These are phyloP conservation scores for Campoletis raptor DNA, from an alignment of 2,888 invertebrate genomes.

Conservation along the genomic window DNA sequence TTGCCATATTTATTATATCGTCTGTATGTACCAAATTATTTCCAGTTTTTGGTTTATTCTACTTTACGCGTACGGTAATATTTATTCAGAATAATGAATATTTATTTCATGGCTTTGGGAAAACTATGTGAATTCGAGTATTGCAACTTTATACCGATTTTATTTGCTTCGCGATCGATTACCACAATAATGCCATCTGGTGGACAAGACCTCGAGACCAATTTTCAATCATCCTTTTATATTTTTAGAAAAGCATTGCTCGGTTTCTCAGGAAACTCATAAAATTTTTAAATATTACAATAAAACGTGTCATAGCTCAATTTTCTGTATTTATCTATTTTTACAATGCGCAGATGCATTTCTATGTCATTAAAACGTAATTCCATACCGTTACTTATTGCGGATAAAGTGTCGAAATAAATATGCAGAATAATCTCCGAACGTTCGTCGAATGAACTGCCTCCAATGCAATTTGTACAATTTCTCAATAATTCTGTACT, in stretches of 20 bases:
- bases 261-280: neutral
- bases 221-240: neutral
- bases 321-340: neutral
- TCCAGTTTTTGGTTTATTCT: neutral
- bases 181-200: neutral
- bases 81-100: neutral
- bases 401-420: conserved; percentile 7
- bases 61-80: neutral
- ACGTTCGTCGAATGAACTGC: neutral
- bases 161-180: neutral
- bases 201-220: neutral
- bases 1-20: neutral
- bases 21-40: neutral
- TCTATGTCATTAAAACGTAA: neutral
- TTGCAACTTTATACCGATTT: neutral
- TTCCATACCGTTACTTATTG: neutral
- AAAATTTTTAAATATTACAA: neutral
- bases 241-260: neutral
- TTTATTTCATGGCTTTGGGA: neutral
- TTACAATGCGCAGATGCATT: neutral
- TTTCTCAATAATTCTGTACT: neutral
- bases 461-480: neutral
- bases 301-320: neutral
- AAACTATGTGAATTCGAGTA: neutral
- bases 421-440: neutral